A percentile compares a stretch with the other conserved stretches of the same genome.
Conservation (phyloP, 2,888 invertebrate genomes). For the Drosophila affinis region DNA sequence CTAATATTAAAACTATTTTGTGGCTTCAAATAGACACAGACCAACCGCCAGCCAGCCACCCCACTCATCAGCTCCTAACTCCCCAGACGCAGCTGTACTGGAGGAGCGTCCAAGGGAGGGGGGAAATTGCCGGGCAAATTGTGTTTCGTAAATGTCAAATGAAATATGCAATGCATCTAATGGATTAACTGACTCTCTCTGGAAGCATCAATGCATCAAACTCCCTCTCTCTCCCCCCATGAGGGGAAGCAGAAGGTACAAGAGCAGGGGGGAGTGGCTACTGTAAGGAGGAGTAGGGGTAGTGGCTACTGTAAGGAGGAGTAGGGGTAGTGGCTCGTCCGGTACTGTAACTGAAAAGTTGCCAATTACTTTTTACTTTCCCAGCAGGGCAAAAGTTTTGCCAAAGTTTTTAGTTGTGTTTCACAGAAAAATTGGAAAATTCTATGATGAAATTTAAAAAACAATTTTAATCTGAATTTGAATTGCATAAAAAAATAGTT, state of each 20-base stretch:
- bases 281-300: not conserved
- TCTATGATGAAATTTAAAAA: conserved; percentile 1
- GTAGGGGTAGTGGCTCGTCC: conserved; percentile 6
- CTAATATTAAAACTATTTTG: conserved; percentile 68
- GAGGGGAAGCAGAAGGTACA: not conserved
- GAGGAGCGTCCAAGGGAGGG: not conserved
- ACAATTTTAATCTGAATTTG: not conserved
- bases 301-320: not conserved
- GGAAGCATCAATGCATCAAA: conserved; percentile 71
- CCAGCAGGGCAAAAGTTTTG: not conserved
- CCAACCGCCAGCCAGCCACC: not conserved
- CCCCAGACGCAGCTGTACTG: conserved; percentile 1
- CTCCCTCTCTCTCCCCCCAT: not conserved
- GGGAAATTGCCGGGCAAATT: conserved; percentile 56
- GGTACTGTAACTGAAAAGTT: conserved; percentile 21
- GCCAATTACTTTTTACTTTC: conserved; percentile 22
- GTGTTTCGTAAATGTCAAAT: conserved; percentile 73
- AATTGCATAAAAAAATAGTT: not conserved
- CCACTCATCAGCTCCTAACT: not conserved
- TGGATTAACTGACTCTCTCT: conserved; percentile 68
- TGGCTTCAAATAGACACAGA: conserved; percentile 25
- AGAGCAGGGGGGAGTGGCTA: not conserved
- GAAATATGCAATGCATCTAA: conserved; percentile 76
- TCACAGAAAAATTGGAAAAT: not conserved
- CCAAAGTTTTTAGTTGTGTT: not conserved